Base-by-base conservation (phyloP, 2,888 invertebrate genomes). In the Microdon myrmicae region DNA sequence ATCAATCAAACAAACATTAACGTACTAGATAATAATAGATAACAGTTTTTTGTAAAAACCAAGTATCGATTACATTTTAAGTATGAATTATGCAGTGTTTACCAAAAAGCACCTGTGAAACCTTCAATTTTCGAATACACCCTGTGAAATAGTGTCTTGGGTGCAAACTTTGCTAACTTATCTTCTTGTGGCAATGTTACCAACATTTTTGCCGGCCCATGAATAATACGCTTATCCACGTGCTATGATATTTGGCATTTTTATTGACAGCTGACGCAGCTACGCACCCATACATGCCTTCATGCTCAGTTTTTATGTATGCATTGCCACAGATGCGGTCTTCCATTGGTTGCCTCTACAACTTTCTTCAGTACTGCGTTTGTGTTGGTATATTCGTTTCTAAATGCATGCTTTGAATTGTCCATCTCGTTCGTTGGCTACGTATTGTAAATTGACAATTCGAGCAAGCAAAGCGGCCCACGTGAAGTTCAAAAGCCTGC, bases 221-320 rank as follows among this genome's bases (percentile, higher is more conserved):
- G 4, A 26, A 49, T 48, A 20, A 43, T 8, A 20, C 22, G 28
- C 2, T 56, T 54, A 47, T 56, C 66, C 66, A 66, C 66, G 66
- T 66, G 66, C 66, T 66, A 58, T 37, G 44, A 38, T 39, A 49
- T 51, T 66, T 59, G 64, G 51, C 64, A 53, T 58, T 64, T 58
- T 35, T 31, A 9, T 23, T 61, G 61, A 61, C 55, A 56, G 43
- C 55, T 39, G 44, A 37, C n/a, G n/a, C n/a, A 4, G 25, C 38
- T 14, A 3, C 28, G 6, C 31, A 29, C 48, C 9, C 47, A 16
- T 29, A 38, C 35, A 35, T 37, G 13, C 35, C 37, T 32, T 34
- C 49, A 8, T 10, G 17, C 3, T 2, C 16, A 3, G 19, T 25
- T n/a, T 22, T n/a, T 23, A 8, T 8, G n/a, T 32, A n/a, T 48